Evolutionary conservation across 2,888 invertebrate genomes (phyloP).

Genomic region (Acronicta aceris): DNA sequence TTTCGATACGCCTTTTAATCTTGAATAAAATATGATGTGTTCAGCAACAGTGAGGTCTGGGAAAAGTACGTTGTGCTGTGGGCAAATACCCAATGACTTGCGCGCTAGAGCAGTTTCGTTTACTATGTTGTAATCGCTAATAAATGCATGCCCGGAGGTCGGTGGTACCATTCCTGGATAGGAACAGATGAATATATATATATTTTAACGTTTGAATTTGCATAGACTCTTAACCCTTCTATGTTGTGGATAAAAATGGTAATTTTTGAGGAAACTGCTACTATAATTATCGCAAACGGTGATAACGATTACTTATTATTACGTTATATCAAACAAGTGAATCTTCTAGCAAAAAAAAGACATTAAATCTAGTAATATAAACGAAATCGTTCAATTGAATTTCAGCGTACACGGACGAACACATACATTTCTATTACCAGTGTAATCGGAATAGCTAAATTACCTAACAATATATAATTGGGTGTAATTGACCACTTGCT

Average conservation of each 20-base stretch:
- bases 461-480: constrained; percentile 31
- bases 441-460: constrained; percentile 25
- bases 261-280: no score
- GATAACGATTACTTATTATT: no score
- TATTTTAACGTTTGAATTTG: background rate
- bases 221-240: no score
- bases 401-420: constrained; percentile 1
- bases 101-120: constrained; percentile 92
- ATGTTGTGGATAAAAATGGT: no score
- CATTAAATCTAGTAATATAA: no score
- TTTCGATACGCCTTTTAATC: constrained; percentile 91
- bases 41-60: constrained; percentile 95
- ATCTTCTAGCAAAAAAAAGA: no score
- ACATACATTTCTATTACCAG: constrained; percentile 16
- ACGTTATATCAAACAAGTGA: no score
- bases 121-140: constrained; percentile 93
- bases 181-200: background rate
- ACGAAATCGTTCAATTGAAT: no score
- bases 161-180: constrained; percentile 91
- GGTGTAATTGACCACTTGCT: constrained; percentile 40
- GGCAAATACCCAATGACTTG: constrained; percentile 94
- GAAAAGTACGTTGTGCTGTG: constrained; percentile 96
- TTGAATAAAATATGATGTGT: constrained; percentile 95
- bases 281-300: no score
- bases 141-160: constrained; percentile 92